These are phyloP conservation scores for Oreochromis niloticus DNA, from an alignment of 2,113 vertebrate species.

Conservation along the genomic window DNA sequence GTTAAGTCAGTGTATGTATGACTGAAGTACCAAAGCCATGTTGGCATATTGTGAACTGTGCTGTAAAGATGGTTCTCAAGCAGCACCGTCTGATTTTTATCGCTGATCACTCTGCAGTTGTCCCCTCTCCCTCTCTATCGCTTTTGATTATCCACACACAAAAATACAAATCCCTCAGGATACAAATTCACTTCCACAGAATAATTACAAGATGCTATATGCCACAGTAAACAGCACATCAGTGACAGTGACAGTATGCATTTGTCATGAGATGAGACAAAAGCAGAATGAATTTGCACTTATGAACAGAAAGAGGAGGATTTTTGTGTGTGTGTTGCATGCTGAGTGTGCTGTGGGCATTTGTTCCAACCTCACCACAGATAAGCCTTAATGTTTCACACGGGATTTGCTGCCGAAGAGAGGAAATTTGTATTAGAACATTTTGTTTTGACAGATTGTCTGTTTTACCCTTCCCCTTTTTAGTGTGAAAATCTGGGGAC, in stretches of 20 bases:
- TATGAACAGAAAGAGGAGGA: conserved; percentile 24
- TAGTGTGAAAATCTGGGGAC: background rate
- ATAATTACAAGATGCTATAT: conserved; percentile 70
- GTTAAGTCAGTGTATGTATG: background rate
- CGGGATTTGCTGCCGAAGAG: conserved; percentile 47
- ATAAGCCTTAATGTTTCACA: conserved; percentile 65
- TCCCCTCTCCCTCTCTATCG: conserved; percentile 44
- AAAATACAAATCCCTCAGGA: conserved; percentile 61
- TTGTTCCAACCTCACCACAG: conserved; percentile 59
- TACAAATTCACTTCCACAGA: conserved; percentile 65
- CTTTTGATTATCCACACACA: conserved; percentile 60
- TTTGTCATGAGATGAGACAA: conserved; percentile 70
- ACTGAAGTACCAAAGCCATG: background rate
- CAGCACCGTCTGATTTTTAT: background rate
- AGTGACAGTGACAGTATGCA: conserved; percentile 59
- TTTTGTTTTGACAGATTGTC: conserved; percentile 61
- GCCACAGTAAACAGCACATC: conserved; percentile 68
- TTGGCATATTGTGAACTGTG: conserved; percentile 33
- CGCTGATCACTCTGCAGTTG: conserved; percentile 33
- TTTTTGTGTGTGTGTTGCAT: conserved; percentile 3
- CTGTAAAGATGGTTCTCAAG: conserved; percentile 14
- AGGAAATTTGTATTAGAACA: conserved; percentile 41
- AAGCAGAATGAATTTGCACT: conserved; percentile 61
- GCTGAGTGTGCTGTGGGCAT: conserved; percentile 55
- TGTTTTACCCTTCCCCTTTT: conserved; percentile 19